These are phyloP conservation scores for Gadus macrocephalus DNA, from an alignment of 2,113 vertebrate species.

Conservation along the genomic window DNA sequence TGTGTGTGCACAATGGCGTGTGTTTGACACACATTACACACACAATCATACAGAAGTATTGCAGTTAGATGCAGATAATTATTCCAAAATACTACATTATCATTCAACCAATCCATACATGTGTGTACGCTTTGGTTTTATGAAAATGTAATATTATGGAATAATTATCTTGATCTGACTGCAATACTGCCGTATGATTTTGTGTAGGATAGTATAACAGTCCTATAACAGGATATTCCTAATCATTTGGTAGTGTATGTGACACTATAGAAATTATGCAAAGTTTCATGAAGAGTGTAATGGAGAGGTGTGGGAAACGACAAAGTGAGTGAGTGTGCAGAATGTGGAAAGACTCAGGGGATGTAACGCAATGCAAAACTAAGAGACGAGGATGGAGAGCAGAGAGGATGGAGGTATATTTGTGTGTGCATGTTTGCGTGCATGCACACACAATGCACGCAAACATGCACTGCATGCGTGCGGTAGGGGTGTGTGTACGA, in stretches of 20 bases:
- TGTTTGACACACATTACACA: neutral
- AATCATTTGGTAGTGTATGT: constrained; percentile 46
- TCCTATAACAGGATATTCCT: constrained; percentile 40
- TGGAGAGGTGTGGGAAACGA: neutral
- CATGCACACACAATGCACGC: too few relatives aligned
- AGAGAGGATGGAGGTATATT: constrained; percentile 17
- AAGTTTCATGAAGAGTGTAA: constrained; percentile 24
- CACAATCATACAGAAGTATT: too few relatives aligned
- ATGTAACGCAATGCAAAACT: neutral
- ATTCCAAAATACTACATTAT: too few relatives aligned
- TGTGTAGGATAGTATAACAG: too few relatives aligned
- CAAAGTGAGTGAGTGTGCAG: neutral
- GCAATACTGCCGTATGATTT: too few relatives aligned
- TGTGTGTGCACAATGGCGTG: neutral
- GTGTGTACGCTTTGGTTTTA: neutral
- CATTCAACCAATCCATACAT: neutral
- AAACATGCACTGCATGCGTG: constrained; percentile 18
- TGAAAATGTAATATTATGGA: too few relatives aligned
- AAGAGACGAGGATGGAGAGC: constrained; percentile 17
- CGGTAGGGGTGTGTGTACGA: constrained; percentile 29
- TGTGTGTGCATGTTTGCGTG: neutral
- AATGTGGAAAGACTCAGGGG: neutral
- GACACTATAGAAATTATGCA: constrained; percentile 45
- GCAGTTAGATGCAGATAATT: too few relatives aligned
- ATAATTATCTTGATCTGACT: too few relatives aligned